Conservation (phyloP, 2,888 invertebrate genomes). For the Leptura quadrifasciata region DNA sequence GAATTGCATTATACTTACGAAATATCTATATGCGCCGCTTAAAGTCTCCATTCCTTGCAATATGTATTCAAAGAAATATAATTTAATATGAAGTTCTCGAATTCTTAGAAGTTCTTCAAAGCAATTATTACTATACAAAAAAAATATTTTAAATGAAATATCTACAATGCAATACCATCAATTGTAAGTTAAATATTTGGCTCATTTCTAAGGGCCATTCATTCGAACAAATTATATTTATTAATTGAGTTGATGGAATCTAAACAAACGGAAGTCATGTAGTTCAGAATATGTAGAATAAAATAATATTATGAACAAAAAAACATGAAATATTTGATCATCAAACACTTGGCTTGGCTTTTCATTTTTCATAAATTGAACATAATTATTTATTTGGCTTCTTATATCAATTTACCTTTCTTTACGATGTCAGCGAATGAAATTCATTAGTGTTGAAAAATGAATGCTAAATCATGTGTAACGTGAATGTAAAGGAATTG, state of each 20-base stretch:
- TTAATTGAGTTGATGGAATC: too few relatives aligned
- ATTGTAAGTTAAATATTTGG: too few relatives aligned
- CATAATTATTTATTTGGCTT: not conserved
- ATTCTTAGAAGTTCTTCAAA: not conserved
- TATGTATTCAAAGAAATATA: not conserved
- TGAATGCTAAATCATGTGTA: not conserved
- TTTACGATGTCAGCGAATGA: not conserved
- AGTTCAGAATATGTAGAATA: too few relatives aligned
- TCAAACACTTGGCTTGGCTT: too few relatives aligned
- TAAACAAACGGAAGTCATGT: too few relatives aligned
- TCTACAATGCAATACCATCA: not conserved
- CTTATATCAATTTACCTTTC: not conserved
- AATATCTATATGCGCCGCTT: not conserved
- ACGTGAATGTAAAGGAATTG: not conserved
- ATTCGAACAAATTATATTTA: too few relatives aligned
- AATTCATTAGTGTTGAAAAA: not conserved
- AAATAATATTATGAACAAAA: too few relatives aligned
- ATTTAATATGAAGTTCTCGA: not conserved
- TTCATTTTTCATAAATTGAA: not conserved
- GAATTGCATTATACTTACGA: not conserved
- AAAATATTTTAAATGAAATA: not conserved
- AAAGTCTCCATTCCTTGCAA: not conserved
- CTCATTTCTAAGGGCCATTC: too few relatives aligned
- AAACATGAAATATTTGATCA: too few relatives aligned
- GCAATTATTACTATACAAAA: not conserved